Evolutionary conservation across 1,140 invertebrate genomes (phyloP), one percentile per base, ranked within the genome.

Genomic region (Cylas formicarius): DNA sequence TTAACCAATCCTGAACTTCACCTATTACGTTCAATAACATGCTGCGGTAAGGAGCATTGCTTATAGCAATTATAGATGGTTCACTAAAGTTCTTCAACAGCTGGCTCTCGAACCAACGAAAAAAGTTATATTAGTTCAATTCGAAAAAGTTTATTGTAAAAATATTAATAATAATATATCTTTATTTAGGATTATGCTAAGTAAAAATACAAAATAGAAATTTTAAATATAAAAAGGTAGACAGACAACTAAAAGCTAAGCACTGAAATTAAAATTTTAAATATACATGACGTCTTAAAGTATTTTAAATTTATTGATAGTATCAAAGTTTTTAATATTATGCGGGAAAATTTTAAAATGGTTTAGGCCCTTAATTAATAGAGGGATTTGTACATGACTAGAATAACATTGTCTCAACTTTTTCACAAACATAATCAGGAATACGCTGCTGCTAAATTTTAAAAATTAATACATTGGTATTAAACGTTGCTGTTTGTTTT

Each of bases 331-430:
- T 36, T 8, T 18, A 36, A 10, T 14, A 36, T 16, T 27, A 27
- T 26, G 26, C n/a, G 26, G 10, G 28, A 21, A 38, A 39, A 39
- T 39, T 17, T 31, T 31, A 31, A 31, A 13, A 16, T 31, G 13
- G 8, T 6, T 11, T 31, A 31, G 7, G 18, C 28, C 14, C 7
- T 31, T 13, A 16, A 31, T 31, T 17, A 31, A 2, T 2, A 31
- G 14, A 26, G 17, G 22, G 11, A 20, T 35, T 18, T 17, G 17
- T n/a, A 20, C 17, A 6, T 10, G 2, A 16, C 18, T 4, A 3
- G 8, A 10, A 7, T 4, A 17, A 2, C 22, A 4, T 35, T 16
- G 14, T 35, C 4, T 14, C 7, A 4, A 14, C 7, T 34, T 4
- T 18, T 18, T 4, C 17, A 2, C 17, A 13, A 17, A 35, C 33